Base-by-base conservation (phyloP, 1,140 invertebrate genomes). In the Oreohelix idahoensis region DNA sequence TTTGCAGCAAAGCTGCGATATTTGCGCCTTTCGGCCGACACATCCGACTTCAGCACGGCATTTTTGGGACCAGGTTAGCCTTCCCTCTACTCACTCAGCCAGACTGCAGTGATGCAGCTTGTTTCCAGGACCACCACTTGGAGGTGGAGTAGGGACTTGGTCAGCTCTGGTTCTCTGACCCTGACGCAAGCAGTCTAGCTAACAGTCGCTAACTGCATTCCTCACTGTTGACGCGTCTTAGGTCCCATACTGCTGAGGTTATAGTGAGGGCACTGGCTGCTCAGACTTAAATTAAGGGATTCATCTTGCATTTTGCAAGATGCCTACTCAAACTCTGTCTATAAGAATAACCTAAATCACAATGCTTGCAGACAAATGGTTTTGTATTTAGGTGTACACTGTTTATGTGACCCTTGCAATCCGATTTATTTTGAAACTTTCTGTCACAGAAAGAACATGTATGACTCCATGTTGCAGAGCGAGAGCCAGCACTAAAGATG, bases 371-470 rank as follows among this genome's bases (percentile, higher is more conserved):
- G n/a, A 79, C 36, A 71, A 49, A 83, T 35, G 82, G 76, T 76
- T 73, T 83, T 26, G 39, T 38, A 20, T 83, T 69, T 2, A 83
- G 66, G 63, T 83, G 82, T 42, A 69, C 39, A 83, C 82, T 83
- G 75, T 83, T 83, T n/a, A 83, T 58, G 71, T 83, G 82, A 20
- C 82, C 82, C 51, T 70, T 32, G 32, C 82, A 83, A 71, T 83
- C 82, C 4, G 82, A 70, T 73, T 42, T 83, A 69, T 83, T 83
- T 23, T 53, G 58, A 71, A 78, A 83, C 39, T 79, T 79, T 77
- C 79, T 83, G 17, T 76, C 63, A 71, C 82, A 83, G 51, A 69
- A 78, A 1, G 63, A 66, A 73, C 82, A 83, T 29, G 63, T 32
- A 66, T 53, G 63, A 79, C 20, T 69, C n/a, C 35, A 66, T 4